These are phyloP conservation scores for Cygnus buccinator DNA, from an alignment of 2,113 vertebrate genomes.

Conservation along the genomic window DNA sequence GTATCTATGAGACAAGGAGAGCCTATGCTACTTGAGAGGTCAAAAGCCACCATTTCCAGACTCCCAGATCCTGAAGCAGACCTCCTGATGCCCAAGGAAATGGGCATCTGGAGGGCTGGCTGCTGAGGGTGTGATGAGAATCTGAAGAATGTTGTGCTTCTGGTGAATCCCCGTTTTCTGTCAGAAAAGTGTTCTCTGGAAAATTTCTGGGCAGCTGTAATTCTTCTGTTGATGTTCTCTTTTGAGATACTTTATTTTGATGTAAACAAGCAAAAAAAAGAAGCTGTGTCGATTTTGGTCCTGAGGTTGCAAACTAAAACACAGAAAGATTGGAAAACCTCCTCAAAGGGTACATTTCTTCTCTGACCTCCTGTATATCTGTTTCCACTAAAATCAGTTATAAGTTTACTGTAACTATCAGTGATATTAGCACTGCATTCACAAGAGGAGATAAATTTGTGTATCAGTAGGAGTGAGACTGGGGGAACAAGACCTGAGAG, in stretches of 20 bases:
- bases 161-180: not conserved
- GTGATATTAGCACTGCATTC: not conserved
- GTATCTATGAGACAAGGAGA: not conserved
- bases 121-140: rapidly evolving
- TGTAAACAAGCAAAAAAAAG: not conserved
- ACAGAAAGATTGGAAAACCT: not conserved
- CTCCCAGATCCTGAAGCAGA: not conserved
- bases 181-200: not conserved
- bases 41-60: not conserved
- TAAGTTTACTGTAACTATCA: not conserved
- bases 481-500: not conserved
- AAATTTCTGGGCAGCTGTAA: not conserved
- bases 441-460: not conserved
- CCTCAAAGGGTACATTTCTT: not conserved
- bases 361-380: not conserved
- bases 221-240: not conserved
- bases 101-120: rapidly evolving
- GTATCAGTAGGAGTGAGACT: not conserved
- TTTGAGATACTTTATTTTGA: not conserved
- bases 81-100: not conserved
- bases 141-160: not conserved
- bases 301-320: not conserved
- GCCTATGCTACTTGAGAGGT: not conserved
- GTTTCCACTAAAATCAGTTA: not conserved
- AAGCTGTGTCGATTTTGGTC: not conserved